Evolutionary conservation across 2,888 invertebrate species (phyloP), one percentile per base, ranked within the genome.

Genomic region (Carcina quercana): DNA sequence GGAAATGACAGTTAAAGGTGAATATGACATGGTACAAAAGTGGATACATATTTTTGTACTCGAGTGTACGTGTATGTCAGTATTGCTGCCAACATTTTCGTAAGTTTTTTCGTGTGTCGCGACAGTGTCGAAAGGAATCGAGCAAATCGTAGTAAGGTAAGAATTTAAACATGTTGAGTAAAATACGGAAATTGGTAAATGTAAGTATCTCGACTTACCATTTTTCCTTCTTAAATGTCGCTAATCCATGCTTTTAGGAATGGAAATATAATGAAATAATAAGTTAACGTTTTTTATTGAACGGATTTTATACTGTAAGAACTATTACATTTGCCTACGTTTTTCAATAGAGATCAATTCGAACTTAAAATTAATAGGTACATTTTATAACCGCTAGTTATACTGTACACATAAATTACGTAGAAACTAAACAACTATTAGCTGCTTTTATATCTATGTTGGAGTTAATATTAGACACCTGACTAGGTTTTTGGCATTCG

Each of bases 221-320:
- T n/a, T n/a, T n/a, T n/a, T n/a, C n/a, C n/a, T n/a, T n/a, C 36
- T 45, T n/a, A n/a, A n/a, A n/a, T n/a, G n/a, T n/a, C n/a, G n/a
- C n/a, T n/a, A n/a, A n/a, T n/a, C n/a, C n/a, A n/a, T n/a, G n/a
- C n/a, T 2, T 19, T 20, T n/a, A 20, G 20, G 24, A 24, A 24
- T 24, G 11, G 12, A 24, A 24, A 24, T 10, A 11, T 11, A 11
- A 17, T 5, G 7, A 17, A 17, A 17, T n/a, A 5, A 66, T 70
- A 67, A 67, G 56, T 59, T 78, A 82, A 76, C 76, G 62, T 71
- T 82, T 76, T n/a, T 82, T 79, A 82, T 75, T 82, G 71, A 79
- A 78, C 78, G 73, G 65, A 76, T 78, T 78, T 72, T 62, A 71
- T 74, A 67, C 39, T 57, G 42, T 53, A 55, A 51, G 46, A 48